Conservation (phyloP, 2,888 invertebrate genomes). For the Drosophila borealis region DNA sequence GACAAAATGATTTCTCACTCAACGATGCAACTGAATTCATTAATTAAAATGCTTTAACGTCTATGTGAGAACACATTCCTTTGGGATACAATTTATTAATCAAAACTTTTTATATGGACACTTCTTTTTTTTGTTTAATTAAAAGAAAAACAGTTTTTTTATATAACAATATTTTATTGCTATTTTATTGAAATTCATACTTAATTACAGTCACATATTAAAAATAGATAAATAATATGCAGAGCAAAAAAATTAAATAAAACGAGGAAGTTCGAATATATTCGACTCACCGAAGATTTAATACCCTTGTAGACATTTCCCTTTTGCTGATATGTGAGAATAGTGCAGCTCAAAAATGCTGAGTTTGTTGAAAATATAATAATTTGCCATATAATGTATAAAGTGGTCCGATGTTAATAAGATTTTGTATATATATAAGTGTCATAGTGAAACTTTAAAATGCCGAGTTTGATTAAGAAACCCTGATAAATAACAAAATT, state of each 20-base stretch:
- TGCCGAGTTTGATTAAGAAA: no score
- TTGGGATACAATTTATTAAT: conserved; percentile 13
- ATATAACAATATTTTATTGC: conserved; percentile 5
- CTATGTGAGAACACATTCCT: conserved; percentile 7
- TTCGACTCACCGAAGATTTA: no score
- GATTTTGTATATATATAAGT: no score
- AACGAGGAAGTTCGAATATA: neutral
- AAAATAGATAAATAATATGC: conserved; percentile 44
- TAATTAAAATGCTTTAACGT: conserved; percentile 19
- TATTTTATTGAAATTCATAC: conserved; percentile 25
- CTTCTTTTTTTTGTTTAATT: neutral
- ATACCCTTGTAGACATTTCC: no score
- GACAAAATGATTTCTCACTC: conserved; percentile 3
- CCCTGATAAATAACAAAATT: no score
- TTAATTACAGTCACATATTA: conserved; percentile 36
- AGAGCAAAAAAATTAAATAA: conserved; percentile 6
- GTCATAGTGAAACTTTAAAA: no score
- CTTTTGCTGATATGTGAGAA: no score
- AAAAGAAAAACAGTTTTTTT: neutral
- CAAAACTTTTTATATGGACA: conserved; percentile 1
- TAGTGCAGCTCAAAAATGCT: no score
- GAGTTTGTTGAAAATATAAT: no score
- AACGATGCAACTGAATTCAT: conserved; percentile 24
- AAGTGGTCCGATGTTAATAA: no score
- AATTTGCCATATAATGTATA: no score